A percentile compares a stretch with the other conserved stretches of the same genome.
Evolutionary conservation across 2,113 vertebrate species (phyloP).

Genomic region (Pelecanus crispus): DNA sequence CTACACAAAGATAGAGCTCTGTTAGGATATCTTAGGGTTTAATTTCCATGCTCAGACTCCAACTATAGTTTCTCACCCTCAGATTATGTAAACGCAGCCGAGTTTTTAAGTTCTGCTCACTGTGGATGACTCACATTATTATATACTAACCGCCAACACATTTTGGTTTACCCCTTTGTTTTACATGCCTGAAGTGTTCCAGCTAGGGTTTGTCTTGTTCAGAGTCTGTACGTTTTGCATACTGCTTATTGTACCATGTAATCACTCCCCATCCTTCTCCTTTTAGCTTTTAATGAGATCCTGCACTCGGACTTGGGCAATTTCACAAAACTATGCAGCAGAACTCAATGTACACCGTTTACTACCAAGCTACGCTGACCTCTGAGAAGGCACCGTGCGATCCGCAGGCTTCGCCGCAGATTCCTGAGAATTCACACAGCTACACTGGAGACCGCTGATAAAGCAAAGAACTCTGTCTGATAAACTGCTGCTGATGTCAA

Average conservation of each 20-base stretch:
- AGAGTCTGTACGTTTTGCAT: background rate
- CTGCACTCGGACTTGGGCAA: background rate
- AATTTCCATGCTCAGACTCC: background rate
- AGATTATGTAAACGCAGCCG: background rate
- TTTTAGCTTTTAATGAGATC: conserved; percentile 1
- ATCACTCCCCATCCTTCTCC: background rate
- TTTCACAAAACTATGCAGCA: background rate
- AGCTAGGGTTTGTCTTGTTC: background rate
- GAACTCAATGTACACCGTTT: background rate
- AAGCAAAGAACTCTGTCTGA: background rate
- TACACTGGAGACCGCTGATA: background rate
- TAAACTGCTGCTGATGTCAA: background rate
- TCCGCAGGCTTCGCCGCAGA: background rate
- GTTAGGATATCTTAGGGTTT: background rate
- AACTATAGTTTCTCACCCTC: background rate
- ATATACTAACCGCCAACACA: background rate
- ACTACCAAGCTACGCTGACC: background rate
- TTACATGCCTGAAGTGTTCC: background rate
- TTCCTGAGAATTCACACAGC: background rate
- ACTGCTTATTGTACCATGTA: background rate
- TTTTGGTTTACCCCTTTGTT: conserved; percentile 18
- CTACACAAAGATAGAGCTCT: background rate
- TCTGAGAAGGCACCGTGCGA: background rate
- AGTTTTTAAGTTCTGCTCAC: background rate
- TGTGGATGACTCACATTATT: conserved; percentile 4